Percentiles rank a stretch among this genome's conserved stretches.
These are phyloP conservation scores for Cricetomys ansorgei DNA, from an alignment of 2,113 vertebrate genomes.

Conservation along the genomic window DNA sequence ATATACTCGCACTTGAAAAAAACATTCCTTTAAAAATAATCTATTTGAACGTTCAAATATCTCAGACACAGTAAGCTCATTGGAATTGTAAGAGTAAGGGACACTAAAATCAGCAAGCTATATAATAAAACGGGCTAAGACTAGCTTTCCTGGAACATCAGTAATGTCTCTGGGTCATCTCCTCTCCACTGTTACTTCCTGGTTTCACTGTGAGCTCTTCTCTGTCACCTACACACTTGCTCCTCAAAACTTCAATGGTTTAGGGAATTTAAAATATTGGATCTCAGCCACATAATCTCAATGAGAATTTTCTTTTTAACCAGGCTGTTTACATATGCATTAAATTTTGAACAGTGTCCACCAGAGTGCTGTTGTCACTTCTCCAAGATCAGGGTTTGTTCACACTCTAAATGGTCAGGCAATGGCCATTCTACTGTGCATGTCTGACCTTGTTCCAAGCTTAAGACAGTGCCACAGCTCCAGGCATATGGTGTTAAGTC, in stretches of 20 bases:
- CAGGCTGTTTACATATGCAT: too few species aligned
- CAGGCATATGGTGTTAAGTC: neutral
- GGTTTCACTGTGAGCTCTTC: accelerated
- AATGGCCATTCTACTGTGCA: neutral
- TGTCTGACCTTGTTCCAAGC: neutral
- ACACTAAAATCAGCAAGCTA: neutral
- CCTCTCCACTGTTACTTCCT: neutral
- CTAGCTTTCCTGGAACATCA: neutral
- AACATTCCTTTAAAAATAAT: neutral
- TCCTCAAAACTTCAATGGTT: neutral
- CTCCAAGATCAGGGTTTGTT: neutral
- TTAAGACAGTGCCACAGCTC: neutral
- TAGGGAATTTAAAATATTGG: neutral
- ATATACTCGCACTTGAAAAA: neutral
- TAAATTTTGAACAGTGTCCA: neutral
- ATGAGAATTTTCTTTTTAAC: neutral
- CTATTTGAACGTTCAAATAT: neutral
- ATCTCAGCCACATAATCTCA: neutral
- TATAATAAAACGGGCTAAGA: neutral
- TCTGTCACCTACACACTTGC: neutral
- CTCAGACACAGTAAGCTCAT: neutral
- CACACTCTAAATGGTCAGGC: neutral
- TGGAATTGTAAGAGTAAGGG: neutral
- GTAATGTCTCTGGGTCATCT: neutral
- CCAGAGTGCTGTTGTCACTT: neutral